Evolutionary conservation across 2,797 vertebrate species (phyloP), one percentile per base, ranked within the genome.

Genomic region (Limosa lapponica): DNA sequence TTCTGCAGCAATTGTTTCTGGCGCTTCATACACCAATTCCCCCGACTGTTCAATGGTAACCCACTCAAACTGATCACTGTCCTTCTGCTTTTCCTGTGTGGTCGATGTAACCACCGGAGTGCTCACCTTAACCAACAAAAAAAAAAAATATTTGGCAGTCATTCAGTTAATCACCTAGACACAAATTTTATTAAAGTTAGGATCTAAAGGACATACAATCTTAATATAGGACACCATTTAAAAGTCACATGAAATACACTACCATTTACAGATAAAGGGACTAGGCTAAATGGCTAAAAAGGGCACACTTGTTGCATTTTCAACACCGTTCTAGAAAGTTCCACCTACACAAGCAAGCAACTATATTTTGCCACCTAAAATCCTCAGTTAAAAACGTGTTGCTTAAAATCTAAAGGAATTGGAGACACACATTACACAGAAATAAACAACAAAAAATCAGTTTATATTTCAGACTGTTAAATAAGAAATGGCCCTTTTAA

Each of bases 61-160:
- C 99, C 99, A 99, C 94, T 99, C 99, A 84, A 99, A 99, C 96
- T 99, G 99, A 97, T 99, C 99, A 3, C 98, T 99, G 98, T 99
- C 99, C 97, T 99, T 99, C 90, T 99, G 99, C 82, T 99, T 99
- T 97, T 99, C 99, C 95, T 99, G 99, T 0, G 99, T 98, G 92
- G 99, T 98, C 1, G 99, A 99, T 3, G 99, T 98, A 90, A 99
- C 99, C 81, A 99, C 99, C 0, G 99, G 99, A 78, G 99, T 98
- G 84, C 99, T 99, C 97, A 99, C 99, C 99, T 99, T 97, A 74
- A 97, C 8, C 49, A 86, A 93, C 28, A 91, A 48, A 93, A 94
- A 82, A 52, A 89, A 87, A 32, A 69, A 32, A 24, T 24, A 62
- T 8, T 34, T n/a, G 17, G 8, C 5, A 32, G 57, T 34, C 14